A percentile compares a stretch with the other conserved stretches of the same genome.
These are phyloP conservation scores for Babylonia areolata DNA, from an alignment of 1,140 invertebrate species.

Conservation along the genomic window DNA sequence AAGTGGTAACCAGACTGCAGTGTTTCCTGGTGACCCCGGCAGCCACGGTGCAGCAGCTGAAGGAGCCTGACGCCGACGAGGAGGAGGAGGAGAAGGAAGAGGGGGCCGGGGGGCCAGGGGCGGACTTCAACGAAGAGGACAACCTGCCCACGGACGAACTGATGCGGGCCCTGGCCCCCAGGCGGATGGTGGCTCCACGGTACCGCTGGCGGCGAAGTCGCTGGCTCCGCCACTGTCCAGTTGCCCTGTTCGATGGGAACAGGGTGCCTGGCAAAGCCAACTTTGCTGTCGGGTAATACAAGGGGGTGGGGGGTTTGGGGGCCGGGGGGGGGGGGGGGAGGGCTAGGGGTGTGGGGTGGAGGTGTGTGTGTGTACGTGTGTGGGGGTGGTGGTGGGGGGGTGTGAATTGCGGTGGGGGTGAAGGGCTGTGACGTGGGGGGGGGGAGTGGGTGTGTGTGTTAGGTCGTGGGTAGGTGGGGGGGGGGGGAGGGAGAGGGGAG, in stretches of 20 bases:
- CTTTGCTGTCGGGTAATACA: constrained; percentile 73
- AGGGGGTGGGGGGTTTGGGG: too few species aligned
- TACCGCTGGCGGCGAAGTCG: constrained; percentile 72
- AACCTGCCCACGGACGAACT: constrained; percentile 65
- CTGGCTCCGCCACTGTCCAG: constrained; percentile 73
- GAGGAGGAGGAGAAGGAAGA: constrained; percentile 69
- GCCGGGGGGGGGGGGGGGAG: too few species aligned
- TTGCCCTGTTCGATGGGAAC: constrained; percentile 74
- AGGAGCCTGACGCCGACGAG: constrained; percentile 72
- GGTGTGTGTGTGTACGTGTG: too few species aligned
- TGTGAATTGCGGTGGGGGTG: too few species aligned
- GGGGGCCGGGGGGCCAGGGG: too few species aligned
- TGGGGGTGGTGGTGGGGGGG: too few species aligned
- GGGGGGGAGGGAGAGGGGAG: too few species aligned
- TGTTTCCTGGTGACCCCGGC: constrained; percentile 72
- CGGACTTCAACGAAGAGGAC: neutral
- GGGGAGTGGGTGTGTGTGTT: too few species aligned
- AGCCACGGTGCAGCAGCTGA: constrained; percentile 66
- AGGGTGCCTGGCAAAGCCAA: constrained; percentile 72
- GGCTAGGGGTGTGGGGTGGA: too few species aligned
- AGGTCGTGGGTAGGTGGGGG: too few species aligned
- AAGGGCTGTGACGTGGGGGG: too few species aligned
- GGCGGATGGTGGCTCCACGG: constrained; percentile 69
- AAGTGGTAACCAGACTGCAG: constrained; percentile 68
- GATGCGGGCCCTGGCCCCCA: constrained; percentile 65